These are phyloP conservation scores for Nothocercus nigrocapillus DNA, from an alignment of 2,113 vertebrate genomes.

Conservation along the genomic window DNA sequence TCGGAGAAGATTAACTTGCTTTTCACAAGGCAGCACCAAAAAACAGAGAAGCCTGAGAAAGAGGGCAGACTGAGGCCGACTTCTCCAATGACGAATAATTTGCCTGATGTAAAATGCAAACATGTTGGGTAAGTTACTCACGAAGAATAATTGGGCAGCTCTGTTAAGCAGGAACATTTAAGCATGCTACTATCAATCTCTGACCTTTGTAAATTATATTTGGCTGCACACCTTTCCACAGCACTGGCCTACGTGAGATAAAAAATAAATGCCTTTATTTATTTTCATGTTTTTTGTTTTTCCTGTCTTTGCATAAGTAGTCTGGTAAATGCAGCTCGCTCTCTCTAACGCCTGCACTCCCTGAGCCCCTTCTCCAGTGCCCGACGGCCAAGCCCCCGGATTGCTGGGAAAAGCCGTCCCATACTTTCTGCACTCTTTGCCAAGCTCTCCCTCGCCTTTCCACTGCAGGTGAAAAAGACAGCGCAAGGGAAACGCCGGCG, in stretches of 20 bases:
- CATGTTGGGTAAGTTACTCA: not conserved
- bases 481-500: too few relatives aligned
- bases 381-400: not conserved
- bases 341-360: not conserved
- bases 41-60: not conserved
- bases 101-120: not conserved
- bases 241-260: not conserved
- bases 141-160: not conserved
- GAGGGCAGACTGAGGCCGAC: too few relatives aligned
- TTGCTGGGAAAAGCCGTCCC: not conserved
- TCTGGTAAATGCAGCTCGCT: not conserved
- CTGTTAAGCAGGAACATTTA: not conserved
- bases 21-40: not conserved
- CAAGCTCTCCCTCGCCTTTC: not conserved
- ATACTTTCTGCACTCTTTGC: accelerated
- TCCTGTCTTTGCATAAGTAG: slow-evolving; percentile 1
- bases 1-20: not conserved
- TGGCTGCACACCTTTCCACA: slow-evolving; percentile 8
- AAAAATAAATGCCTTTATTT: slow-evolving; percentile 23
- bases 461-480: too few relatives aligned
- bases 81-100: not conserved
- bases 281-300: not conserved
- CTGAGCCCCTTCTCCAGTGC: not conserved
- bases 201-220: slow-evolving; percentile 49
- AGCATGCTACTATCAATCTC: slow-evolving; percentile 22